phyloP scores from a whole-genome alignment of 1,140 invertebrate species.

The Tetramorium alpestre region DNA sequence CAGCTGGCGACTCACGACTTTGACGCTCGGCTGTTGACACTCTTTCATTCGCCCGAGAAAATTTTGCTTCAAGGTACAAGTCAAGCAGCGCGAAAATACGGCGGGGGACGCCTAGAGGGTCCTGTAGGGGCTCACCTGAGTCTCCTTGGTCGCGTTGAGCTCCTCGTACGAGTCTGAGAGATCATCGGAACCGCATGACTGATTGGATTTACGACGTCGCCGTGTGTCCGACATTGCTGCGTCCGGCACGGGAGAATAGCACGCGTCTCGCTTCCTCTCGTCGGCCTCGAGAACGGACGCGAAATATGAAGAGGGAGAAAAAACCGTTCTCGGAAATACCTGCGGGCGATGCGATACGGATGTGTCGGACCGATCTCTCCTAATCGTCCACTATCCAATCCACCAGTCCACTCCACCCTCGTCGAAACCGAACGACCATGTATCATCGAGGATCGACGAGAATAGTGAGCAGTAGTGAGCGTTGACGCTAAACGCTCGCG shows the following conservation, averaged over 20 bases:
- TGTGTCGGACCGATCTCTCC: not conserved
- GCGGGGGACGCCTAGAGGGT: too few species aligned
- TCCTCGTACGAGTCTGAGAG: constrained; percentile 83
- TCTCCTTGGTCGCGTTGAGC: constrained; percentile 81
- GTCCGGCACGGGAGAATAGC: not conserved
- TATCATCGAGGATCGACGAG: not conserved
- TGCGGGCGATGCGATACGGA: not conserved
- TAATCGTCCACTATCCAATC: too few species aligned
- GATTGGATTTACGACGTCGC: constrained; percentile 81
- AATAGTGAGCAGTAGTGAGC: not conserved
- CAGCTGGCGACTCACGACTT: too few species aligned
- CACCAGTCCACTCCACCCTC: not conserved
- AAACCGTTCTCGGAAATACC: not conserved
- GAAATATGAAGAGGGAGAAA: not conserved
- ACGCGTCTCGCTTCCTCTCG: not conserved
- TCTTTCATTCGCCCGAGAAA: too few species aligned
- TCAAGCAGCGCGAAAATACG: too few species aligned
- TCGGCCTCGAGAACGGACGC: not conserved
- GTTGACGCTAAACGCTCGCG: not conserved
- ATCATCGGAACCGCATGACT: constrained; percentile 83
- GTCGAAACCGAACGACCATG: constrained; percentile 1
- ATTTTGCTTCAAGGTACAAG: too few species aligned
- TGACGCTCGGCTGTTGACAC: too few species aligned
- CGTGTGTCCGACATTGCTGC: constrained; percentile 83
- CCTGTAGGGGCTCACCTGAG: constrained; percentile 73